Conservation (phyloP, 2,113 vertebrate genomes). For the Burhinus oedicnemus region DNA sequence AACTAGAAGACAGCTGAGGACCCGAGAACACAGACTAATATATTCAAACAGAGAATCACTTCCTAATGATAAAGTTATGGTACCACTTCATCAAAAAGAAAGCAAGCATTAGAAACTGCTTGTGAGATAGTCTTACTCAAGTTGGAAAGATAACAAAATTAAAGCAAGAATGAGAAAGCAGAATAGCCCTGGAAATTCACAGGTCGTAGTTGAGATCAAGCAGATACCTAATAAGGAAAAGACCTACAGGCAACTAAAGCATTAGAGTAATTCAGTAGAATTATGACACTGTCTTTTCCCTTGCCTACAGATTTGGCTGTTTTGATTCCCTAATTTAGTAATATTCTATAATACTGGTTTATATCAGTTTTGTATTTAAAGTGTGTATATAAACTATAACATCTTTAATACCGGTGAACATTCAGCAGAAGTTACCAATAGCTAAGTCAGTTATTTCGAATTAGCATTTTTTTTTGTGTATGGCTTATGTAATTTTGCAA, state of each 20-base stretch:
- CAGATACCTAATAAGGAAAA: not conserved
- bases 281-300: not conserved
- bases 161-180: not conserved
- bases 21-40: not conserved
- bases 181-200: not conserved
- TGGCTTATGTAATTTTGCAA: not conserved
- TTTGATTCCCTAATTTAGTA: not conserved
- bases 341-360: not conserved
- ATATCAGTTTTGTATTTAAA: not conserved
- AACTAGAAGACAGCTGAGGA: not conserved
- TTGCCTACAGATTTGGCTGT: not conserved
- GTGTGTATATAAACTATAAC: not conserved
- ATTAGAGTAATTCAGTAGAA: not conserved
- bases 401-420: not conserved
- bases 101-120: not conserved
- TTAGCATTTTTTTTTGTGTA: not conserved
- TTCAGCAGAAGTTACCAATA: not conserved
- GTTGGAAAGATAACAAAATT: not conserved
- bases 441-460: not conserved
- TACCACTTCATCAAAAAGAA: not conserved
- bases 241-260: not conserved
- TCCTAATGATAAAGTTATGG: not conserved
- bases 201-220: not conserved
- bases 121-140: not conserved
- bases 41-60: not conserved